phyloP scores from a whole-genome alignment of 1,140 invertebrate genomes.

The Neoseiulus cucumeris region DNA sequence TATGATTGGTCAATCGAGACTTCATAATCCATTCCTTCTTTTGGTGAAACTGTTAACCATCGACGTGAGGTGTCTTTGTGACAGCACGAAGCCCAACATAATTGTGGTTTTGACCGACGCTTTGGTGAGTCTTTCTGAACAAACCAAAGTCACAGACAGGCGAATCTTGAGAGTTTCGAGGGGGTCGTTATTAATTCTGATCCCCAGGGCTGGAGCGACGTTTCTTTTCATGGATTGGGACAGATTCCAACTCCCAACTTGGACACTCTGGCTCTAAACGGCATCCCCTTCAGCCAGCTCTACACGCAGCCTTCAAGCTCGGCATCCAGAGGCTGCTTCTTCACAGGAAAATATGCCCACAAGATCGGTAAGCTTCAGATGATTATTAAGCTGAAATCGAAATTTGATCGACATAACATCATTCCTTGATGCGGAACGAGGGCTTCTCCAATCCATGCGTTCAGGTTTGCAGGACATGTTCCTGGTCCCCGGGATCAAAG shows the following conservation, averaged over 20 bases:
- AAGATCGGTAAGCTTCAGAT: not conserved
- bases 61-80: too few relatives aligned
- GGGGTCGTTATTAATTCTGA: too few relatives aligned
- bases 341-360: conserved; percentile 45
- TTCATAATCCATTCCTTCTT: too few relatives aligned
- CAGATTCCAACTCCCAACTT: conserved; percentile 26
- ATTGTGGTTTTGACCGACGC: too few relatives aligned
- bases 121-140: too few relatives aligned
- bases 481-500: not conserved
- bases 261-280: conserved; percentile 22
- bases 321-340: conserved; percentile 22
- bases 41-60: too few relatives aligned
- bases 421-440: conserved; percentile 20
- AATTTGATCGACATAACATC: conserved; percentile 21
- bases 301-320: conserved; percentile 36
- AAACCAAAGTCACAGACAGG: too few relatives aligned
- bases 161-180: too few relatives aligned
- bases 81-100: too few relatives aligned
- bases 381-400: too few relatives aligned
- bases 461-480: not conserved
- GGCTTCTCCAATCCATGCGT: conserved; percentile 23
- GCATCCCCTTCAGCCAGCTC: conserved; percentile 47
- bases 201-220: conserved; percentile 37
- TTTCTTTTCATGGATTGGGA: conserved; percentile 25
- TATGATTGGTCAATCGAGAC: too few relatives aligned